Conservation (phyloP, 2,888 invertebrate species). For the Microctonus brassicae region DNA sequence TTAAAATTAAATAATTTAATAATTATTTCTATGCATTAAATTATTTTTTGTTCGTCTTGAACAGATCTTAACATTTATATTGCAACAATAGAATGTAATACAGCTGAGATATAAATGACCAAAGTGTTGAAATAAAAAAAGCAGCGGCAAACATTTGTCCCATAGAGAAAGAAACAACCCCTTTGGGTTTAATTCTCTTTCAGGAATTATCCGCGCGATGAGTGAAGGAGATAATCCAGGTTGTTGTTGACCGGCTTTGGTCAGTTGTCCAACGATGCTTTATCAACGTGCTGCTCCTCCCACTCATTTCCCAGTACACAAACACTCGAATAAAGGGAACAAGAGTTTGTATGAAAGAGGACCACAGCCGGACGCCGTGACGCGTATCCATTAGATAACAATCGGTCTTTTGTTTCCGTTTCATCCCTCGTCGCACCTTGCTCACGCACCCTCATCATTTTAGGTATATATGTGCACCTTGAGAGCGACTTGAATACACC, state of each 20-base stretch:
- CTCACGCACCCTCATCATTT: slow-evolving; percentile 43
- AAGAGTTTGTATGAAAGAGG: slow-evolving; percentile 1
- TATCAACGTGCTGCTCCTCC: slow-evolving; percentile 28
- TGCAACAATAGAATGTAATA: neutral
- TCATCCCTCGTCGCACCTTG: slow-evolving; percentile 62
- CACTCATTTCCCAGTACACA: slow-evolving; percentile 26
- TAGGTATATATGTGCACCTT: neutral
- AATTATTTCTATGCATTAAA: too few relatives aligned
- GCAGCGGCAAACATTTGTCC: slow-evolving; percentile 17
- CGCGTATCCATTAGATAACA: slow-evolving; percentile 55
- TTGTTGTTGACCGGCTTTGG: slow-evolving; percentile 17
- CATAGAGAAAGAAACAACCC: neutral
- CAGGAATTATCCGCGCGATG: slow-evolving; percentile 31
- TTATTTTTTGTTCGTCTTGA: too few relatives aligned
- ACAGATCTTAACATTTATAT: too few relatives aligned
- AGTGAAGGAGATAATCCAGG: slow-evolving; percentile 25
- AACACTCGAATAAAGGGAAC: slow-evolving; percentile 4
- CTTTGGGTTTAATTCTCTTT: neutral
- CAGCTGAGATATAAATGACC: neutral
- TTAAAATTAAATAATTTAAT: too few relatives aligned
- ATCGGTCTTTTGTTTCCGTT: slow-evolving; percentile 65
- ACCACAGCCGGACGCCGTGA: slow-evolving; percentile 52
- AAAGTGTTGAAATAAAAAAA: slow-evolving; percentile 18
- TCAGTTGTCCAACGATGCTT: slow-evolving; percentile 20
- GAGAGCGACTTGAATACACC: neutral